These are phyloP conservation scores for Ichneumoninae sp. DNA, from an alignment of 2,888 invertebrate genomes.

Conservation along the genomic window DNA sequence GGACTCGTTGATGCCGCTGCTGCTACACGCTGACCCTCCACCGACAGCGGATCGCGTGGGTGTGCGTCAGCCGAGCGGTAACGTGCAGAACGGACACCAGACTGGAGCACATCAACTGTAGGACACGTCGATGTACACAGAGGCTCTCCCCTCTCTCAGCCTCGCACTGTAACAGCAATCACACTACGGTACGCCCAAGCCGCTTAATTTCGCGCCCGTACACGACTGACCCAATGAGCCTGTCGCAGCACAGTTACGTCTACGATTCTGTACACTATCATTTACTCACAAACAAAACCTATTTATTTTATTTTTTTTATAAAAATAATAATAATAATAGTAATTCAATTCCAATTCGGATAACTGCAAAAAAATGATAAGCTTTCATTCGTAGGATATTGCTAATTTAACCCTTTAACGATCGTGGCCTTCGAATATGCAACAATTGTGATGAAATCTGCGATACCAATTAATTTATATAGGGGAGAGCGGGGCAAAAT, in stretches of 20 bases:
- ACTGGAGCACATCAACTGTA: conserved; percentile 50
- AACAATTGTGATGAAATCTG: too few relatives aligned
- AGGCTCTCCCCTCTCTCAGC: conserved; percentile 34
- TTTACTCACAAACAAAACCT: neutral
- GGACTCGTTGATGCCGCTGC: conserved; percentile 63
- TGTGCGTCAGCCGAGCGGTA: conserved; percentile 58
- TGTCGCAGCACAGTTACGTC: conserved; percentile 39
- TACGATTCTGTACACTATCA: conserved; percentile 13
- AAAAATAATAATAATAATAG: neutral
- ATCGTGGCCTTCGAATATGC: neutral
- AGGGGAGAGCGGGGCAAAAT: too few relatives aligned
- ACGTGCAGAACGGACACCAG: conserved; percentile 48
- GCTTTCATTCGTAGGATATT: neutral
- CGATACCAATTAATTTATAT: neutral
- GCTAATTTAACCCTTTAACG: neutral
- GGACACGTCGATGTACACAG: conserved; percentile 42
- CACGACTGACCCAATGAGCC: conserved; percentile 56
- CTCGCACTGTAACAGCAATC: conserved; percentile 37
- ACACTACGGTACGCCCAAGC: conserved; percentile 36
- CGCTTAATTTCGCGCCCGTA: conserved; percentile 61
- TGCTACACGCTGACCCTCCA: conserved; percentile 52
- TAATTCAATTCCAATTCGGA: neutral
- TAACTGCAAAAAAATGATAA: too few relatives aligned
- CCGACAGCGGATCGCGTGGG: conserved; percentile 57
- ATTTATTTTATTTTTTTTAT: neutral